These are phyloP conservation scores for Anagrus nilaparvatae DNA, from an alignment of 1,140 invertebrate genomes.

Conservation along the genomic window DNA sequence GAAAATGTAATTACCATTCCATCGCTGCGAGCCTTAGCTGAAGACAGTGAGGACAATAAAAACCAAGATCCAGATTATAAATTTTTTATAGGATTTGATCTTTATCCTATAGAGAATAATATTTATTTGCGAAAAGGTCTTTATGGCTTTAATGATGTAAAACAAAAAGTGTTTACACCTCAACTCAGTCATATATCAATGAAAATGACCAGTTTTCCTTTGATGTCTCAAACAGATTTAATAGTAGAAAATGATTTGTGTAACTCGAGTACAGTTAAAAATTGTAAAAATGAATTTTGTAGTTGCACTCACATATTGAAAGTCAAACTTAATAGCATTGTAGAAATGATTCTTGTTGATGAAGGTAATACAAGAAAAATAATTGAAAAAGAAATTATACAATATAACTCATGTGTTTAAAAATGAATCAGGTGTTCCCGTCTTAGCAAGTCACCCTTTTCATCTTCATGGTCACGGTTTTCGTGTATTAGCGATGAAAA, in stretches of 20 bases:
- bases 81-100: conserved; percentile 78
- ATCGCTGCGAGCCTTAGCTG: conserved; percentile 49
- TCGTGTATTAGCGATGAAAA: conserved; percentile 20
- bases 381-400: no score
- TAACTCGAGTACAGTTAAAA: conserved; percentile 49
- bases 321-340: conserved; percentile 54
- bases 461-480: conserved; percentile 29
- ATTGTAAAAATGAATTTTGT: conserved; percentile 63
- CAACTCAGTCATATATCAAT: conserved; percentile 82
- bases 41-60: conserved; percentile 47
- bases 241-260: conserved; percentile 53
- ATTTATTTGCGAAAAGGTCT: conserved; percentile 61
- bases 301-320: conserved; percentile 71
- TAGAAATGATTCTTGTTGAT: conserved; percentile 74
- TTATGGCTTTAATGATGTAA: conserved; percentile 58
- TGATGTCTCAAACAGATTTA: conserved; percentile 58
- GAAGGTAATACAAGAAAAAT: no score
- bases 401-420: no score
- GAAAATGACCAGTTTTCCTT: conserved; percentile 62
- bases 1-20: conserved; percentile 56
- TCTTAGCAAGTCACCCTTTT: conserved; percentile 32
- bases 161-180: conserved; percentile 54
- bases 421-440: no score
- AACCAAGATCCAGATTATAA: conserved; percentile 57
- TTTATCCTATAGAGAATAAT: conserved; percentile 70